Base-by-base conservation (phyloP, 1,140 invertebrate genomes). In the Diprion similis region DNA sequence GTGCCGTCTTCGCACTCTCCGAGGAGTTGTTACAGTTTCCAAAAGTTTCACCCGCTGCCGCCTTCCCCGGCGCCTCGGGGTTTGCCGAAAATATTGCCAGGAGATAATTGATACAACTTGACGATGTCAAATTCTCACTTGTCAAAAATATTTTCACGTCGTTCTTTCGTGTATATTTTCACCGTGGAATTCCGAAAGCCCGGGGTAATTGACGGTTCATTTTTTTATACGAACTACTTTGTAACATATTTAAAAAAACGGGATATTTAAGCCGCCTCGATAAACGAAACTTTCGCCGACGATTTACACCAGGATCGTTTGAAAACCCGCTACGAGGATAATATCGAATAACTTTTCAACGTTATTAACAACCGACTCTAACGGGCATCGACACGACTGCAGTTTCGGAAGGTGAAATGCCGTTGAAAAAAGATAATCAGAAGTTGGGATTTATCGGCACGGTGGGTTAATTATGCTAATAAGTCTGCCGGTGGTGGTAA, bases 11-110 rank as follows among this genome's bases (percentile, higher is more conserved):
- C 72, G 47, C 73, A 69, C 73, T 78, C 83, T 80, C 84, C 46
- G 71, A 80, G 81, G 84, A 80, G 80, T 79, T 79, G 81, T 86
- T 86, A 83, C 84, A 82, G 79, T 78, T 77, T 78, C 71, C 77
- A 71, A 77, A 84, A 86, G 80, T 86, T 85, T 84, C 85, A 78
- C 76, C 75, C 77, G 79, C 9, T 15, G 11, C 51, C n/a, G 78
- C 75, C 48, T 37, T 51, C 74, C 71, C 74, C 72, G 75, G 73
- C 71, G 77, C 76, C 78, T 75, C 73, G 72, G 77, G 77, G 74
- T 78, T 79, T 79, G 77, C 78, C 78, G 74, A 78, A 77, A 75
- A 71, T 76, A 71, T 76, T 17, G 47, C n/a, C 51, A 15, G n/a
- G 11, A 59, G 51, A 9, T 17, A 59, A 59, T 59, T 59, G 51